phyloP scores from a whole-genome alignment of 1,140 invertebrate genomes.

The Hycleus phaleratus region DNA sequence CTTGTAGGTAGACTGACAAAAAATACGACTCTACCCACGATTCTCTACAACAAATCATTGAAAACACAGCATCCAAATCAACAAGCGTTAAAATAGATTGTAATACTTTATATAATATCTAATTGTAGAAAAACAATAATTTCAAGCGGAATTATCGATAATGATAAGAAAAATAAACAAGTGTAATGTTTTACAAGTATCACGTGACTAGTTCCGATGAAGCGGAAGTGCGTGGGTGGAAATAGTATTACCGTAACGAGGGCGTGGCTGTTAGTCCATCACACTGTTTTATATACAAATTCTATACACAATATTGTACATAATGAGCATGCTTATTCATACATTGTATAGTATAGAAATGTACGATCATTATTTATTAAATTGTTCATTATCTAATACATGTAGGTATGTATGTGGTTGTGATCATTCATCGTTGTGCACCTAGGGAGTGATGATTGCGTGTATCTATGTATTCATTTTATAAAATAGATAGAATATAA shows the following conservation, averaged over 20 bases:
- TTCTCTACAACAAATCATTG: no score
- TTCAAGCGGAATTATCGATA: background rate
- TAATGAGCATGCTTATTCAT: background rate
- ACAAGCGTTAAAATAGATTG: no score
- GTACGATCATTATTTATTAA: background rate
- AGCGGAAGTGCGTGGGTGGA: conserved; percentile 26
- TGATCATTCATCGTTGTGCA: no score
- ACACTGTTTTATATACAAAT: background rate
- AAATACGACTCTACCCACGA: no score
- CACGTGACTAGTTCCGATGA: background rate
- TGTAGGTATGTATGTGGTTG: no score
- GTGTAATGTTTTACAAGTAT: conserved; percentile 14
- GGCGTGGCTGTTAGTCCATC: conserved; percentile 4
- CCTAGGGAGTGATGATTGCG: no score
- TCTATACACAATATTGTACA: background rate
- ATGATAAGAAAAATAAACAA: conserved; percentile 4
- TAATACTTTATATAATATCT: no score
- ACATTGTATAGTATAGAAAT: background rate
- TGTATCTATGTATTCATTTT: no score
- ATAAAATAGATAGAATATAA: no score
- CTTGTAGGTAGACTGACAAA: no score
- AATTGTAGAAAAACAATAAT: no score
- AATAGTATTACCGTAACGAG: conserved; percentile 20
- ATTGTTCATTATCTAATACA: background rate
- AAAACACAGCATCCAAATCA: no score